A percentile compares a stretch with the other conserved stretches of the same genome.
Evolutionary conservation across 2,797 vertebrate species (phyloP).

Genomic region (Halcyon badia): DNA sequence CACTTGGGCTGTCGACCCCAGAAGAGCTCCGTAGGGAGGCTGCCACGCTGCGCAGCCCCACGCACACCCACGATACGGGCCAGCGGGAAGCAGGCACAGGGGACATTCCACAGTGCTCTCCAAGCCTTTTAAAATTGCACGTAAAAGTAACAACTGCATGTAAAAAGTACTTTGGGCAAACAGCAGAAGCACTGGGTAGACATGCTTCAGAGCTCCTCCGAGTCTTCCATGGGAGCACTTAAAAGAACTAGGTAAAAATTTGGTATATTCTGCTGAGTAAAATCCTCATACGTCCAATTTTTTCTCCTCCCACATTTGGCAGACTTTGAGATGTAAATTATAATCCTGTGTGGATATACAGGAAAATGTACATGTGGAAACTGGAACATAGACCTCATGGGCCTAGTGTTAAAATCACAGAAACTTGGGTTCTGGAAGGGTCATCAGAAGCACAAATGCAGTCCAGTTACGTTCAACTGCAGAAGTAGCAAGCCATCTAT

Average conservation of each 20-base stretch:
- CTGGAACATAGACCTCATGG: accelerated
- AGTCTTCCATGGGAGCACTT: background rate
- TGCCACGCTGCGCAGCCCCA: background rate
- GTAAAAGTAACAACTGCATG: background rate
- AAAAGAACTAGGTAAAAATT: background rate
- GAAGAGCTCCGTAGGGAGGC: background rate
- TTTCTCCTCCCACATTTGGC: background rate
- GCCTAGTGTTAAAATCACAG: background rate
- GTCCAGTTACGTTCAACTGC: accelerated
- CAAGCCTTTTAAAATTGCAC: background rate
- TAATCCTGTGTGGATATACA: background rate
- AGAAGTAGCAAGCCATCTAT: background rate
- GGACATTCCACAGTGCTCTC: background rate
- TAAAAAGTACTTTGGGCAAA: background rate
- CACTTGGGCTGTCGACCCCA: background rate
- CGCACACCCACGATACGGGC: accelerated
- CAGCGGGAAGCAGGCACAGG: background rate
- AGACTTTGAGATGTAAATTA: background rate
- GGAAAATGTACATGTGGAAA: background rate
- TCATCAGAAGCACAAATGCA: background rate
- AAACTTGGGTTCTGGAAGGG: background rate
- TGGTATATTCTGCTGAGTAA: background rate
- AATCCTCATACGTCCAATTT: background rate
- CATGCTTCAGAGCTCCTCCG: background rate
- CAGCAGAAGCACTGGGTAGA: background rate